Evolutionary conservation across 2,888 invertebrate genomes (phyloP), one percentile per base, ranked within the genome.

Genomic region (Seira musarum): DNA sequence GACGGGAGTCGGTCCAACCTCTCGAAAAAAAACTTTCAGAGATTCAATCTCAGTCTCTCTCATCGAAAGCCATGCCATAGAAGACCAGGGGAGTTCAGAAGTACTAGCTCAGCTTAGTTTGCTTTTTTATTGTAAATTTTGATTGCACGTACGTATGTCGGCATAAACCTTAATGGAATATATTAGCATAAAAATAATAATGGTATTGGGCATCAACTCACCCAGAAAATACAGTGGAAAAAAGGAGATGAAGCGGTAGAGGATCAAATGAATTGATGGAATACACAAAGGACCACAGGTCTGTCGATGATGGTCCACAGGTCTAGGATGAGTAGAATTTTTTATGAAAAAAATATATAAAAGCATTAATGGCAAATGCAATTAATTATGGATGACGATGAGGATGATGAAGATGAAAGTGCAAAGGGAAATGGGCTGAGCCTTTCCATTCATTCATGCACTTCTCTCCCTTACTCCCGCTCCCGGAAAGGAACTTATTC

Each of bases 331-430:
- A 13, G 40, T 40, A 40, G 6, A 13, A 8, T 40, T 40, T 40
- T 40, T 40, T 40, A 40, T 40, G 35, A 68, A 49, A 67, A 65
- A 53, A 65, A 25, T 40, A 24, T 40, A 40, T 40, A 6, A 66
- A 66, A 40, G 46, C 60, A 63, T 76, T 76, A 65, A 70, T 53
- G 19, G 57, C 65, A 70, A 77, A 77, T 70, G 71, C 66, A 77
- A 77, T 77, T 77, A 77, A 71, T 71, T 60, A 65, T 77, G 65
- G 76, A 70, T 70, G n/a, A n/a, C n/a, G n/a, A n/a, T n/a, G n/a
- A n/a, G n/a, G n/a, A n/a, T n/a, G 66, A 24, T 13, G 17, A 68
- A 53, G 35, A 60, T 74, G 64, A 40, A 40, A 40, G 40, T 40
- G 40, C 40, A 40, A 40, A 40, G 40, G 40, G 13, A 40, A 40